Evolutionary conservation across 1,140 invertebrate genomes (phyloP), one percentile per base, ranked within the genome.

Genomic region (Melitaea cinxia): DNA sequence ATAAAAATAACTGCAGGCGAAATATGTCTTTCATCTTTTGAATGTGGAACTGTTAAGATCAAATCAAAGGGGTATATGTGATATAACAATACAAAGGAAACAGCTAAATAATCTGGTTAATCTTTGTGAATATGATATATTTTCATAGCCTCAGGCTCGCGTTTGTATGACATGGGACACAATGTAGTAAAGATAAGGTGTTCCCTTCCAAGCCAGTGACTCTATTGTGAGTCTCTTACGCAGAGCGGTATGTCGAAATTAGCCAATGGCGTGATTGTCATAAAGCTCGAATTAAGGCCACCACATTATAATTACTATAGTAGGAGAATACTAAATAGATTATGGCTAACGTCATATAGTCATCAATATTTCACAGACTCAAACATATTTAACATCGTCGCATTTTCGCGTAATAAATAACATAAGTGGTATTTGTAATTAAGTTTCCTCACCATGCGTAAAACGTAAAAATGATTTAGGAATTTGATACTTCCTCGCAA

Each of bases 101-200:
- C 63, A 73, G 58, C 68, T 73, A 73, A 80, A 77, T 80, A 77
- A 80, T 77, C 71, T 72, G 70, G 71, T 80, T 82, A 85, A 82
- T 87, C 77, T 83, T 87, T 81, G 82, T 85, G 75, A 83, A 85
- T 84, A 69, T 88, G 80, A 83, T 83, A 85, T 80, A 75, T 80
- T 82, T 78, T 81, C 80, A 82, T 81, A 67, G 77, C 85, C 78
- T 63, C 65, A 75, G 75, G 78, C 81, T 82, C 76, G 74, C 80
- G 77, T 83, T 83, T 77, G 79, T 82, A 80, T 88, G 88, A 90
- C 85, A 81, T 75, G 80, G 85, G 84, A 82, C 80, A 88, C 85
- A 90, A 87, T 88, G 85, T 83, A 85, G 75, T 83, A 86, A 83
- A 88, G 88, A 88, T 90, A 90, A 90, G 85, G 83, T 85, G 74